Percentiles rank a stretch among this genome's conserved stretches.
Evolutionary conservation across 2,797 vertebrate genomes (phyloP).

Genomic region (Syngnathus rostellatus): DNA sequence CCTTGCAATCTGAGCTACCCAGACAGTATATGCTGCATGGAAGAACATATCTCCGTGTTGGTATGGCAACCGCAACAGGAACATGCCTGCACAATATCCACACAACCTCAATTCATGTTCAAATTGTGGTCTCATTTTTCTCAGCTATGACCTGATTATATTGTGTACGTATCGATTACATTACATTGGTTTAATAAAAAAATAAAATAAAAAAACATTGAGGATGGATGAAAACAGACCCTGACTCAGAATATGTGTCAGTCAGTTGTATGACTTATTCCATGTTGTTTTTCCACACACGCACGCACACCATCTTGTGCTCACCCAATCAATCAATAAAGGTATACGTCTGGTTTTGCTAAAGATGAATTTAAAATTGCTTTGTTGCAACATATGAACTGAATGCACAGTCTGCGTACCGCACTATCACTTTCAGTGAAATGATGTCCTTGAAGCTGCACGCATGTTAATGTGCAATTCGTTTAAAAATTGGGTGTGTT

Average conservation of each 20-base stretch:
- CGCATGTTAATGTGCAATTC: not conserved
- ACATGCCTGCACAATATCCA: constrained; percentile 13
- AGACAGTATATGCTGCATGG: constrained; percentile 23
- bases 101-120: constrained; percentile 7
- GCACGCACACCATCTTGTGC: not conserved
- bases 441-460: not conserved
- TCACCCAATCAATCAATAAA: not conserved
- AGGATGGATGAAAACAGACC: not conserved
- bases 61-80: constrained; percentile 46
- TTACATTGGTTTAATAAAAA: not conserved
- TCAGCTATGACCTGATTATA: constrained; percentile 2
- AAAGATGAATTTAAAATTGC: not conserved
- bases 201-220: not conserved
- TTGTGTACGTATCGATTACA: not conserved
- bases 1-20: constrained; percentile 15
- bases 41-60: constrained; percentile 39
- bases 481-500: not conserved
- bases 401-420: not conserved
- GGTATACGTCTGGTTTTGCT: not conserved
- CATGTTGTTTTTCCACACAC: not conserved
- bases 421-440: not conserved
- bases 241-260: not conserved
- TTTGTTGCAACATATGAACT: not conserved
- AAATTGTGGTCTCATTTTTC: constrained; percentile 3
- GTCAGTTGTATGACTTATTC: not conserved